These are phyloP conservation scores for Himalopsyche tibetana DNA, from an alignment of 2,888 invertebrate genomes.

Conservation along the genomic window DNA sequence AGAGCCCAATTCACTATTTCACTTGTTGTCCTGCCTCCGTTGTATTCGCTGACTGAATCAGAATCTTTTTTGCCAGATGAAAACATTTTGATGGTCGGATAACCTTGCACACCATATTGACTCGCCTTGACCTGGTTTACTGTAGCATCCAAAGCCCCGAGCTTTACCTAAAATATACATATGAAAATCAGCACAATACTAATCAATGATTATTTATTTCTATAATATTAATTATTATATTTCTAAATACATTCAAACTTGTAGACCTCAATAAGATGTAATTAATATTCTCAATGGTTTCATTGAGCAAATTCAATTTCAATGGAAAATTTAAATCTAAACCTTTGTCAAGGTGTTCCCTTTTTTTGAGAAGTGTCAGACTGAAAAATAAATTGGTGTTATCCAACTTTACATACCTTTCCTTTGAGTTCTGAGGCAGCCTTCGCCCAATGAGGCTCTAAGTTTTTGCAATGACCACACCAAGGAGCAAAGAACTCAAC, in stretches of 20 bases:
- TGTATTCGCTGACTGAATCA: constrained; percentile 88
- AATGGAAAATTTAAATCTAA: no score
- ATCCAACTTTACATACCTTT: constrained; percentile 78
- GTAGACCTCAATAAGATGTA: no score
- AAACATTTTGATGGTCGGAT: constrained; percentile 98
- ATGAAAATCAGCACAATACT: background rate
- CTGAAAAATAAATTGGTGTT: no score
- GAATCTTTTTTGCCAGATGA: constrained; percentile 83
- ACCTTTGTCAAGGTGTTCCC: no score
- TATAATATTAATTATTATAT: no score
- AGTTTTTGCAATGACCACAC: constrained; percentile 97
- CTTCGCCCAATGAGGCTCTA: constrained; percentile 97
- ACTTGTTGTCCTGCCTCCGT: constrained; percentile 91
- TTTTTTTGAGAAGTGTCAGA: no score
- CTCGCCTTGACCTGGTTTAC: constrained; percentile 89
- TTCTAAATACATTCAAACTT: no score
- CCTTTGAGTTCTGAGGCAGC: constrained; percentile 97
- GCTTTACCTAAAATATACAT: constrained; percentile 79
- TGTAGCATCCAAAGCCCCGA: constrained; percentile 98
- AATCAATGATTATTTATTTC: no score
- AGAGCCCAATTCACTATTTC: constrained; percentile 95
- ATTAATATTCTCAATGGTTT: no score
- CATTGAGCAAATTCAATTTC: no score
- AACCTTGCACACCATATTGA: constrained; percentile 92
- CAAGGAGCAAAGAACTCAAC: constrained; percentile 99